phyloP scores from a whole-genome alignment of 2,888 invertebrate species.

The Gryllus longicercus region DNA sequence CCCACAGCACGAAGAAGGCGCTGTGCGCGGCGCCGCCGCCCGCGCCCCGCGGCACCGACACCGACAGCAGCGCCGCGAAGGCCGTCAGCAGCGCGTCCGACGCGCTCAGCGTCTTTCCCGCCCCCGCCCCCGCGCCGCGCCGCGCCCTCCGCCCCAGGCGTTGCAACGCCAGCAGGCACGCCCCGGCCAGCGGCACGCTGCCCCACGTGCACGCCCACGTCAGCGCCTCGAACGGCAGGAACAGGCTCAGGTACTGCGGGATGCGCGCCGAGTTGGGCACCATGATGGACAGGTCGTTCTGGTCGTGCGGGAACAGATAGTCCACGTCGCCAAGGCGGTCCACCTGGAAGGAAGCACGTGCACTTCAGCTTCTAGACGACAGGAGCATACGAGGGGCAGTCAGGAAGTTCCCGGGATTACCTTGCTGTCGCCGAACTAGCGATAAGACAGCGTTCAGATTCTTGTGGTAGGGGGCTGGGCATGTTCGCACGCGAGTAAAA shows the following conservation, averaged over 20 bases:
- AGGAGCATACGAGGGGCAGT: not conserved
- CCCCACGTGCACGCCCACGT: not conserved
- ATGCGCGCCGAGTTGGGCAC: not conserved
- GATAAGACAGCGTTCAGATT: too few relatives aligned
- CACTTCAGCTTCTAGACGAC: not conserved
- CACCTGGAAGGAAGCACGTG: not conserved
- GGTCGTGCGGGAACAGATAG: not conserved
- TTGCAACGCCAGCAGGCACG: not conserved
- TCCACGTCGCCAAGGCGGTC: not conserved
- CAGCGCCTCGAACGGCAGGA: not conserved
- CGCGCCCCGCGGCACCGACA: too few relatives aligned
- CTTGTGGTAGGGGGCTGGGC: too few relatives aligned
- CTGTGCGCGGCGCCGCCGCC: too few relatives aligned
- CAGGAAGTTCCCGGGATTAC: too few relatives aligned
- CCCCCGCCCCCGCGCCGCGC: too few relatives aligned
- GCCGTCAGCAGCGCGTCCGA: too few relatives aligned
- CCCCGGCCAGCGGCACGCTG: not conserved
- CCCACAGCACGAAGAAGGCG: too few relatives aligned
- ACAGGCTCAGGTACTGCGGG: not conserved
- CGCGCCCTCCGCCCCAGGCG: not conserved
- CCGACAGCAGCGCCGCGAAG: too few relatives aligned
- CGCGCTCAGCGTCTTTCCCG: too few relatives aligned
- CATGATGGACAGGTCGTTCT: not conserved
- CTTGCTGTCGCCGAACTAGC: too few relatives aligned
- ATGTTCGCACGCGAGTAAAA: too few relatives aligned